Conservation (phyloP, 2,797 vertebrate species). For the Streptopelia turtur region DNA sequence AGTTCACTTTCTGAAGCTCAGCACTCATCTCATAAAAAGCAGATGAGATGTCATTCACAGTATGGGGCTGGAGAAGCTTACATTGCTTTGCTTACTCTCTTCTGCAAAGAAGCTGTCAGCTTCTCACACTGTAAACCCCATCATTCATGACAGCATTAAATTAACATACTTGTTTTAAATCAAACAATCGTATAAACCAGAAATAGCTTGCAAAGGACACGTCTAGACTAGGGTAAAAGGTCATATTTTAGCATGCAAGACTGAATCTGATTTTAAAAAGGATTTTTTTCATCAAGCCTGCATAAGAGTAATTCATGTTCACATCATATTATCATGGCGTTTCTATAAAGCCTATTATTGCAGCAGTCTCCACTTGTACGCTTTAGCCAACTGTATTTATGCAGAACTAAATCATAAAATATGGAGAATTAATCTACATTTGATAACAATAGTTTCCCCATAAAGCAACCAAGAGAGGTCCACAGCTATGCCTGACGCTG, state of each 20-base stretch:
- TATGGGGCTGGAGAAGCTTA: slow-evolving; percentile 5
- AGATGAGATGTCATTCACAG: not conserved
- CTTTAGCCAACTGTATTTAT: not conserved
- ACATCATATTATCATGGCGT: not conserved
- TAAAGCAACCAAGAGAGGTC: not conserved
- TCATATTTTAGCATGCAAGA: slow-evolving; percentile 23
- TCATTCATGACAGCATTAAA: not conserved
- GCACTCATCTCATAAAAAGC: not conserved
- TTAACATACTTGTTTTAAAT: slow-evolving; percentile 27
- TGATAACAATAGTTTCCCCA: not conserved
- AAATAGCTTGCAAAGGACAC: slow-evolving; percentile 40
- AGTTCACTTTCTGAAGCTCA: not conserved
- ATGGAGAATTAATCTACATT: not conserved
- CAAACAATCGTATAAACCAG: slow-evolving; percentile 35
- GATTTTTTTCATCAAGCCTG: not conserved
- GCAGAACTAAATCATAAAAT: slow-evolving; percentile 1
- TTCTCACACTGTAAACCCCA: not conserved
- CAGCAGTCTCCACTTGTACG: not conserved
- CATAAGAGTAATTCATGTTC: not conserved
- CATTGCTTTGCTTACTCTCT: not conserved
- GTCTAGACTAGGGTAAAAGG: slow-evolving; percentile 50
- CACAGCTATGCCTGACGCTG: not conserved
- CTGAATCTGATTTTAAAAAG: slow-evolving; percentile 15
- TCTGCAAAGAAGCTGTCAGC: slow-evolving; percentile 20
- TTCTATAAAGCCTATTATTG: not conserved